Base-by-base conservation (phyloP, 2,113 vertebrate genomes). In the Phodopus roborovskii region DNA sequence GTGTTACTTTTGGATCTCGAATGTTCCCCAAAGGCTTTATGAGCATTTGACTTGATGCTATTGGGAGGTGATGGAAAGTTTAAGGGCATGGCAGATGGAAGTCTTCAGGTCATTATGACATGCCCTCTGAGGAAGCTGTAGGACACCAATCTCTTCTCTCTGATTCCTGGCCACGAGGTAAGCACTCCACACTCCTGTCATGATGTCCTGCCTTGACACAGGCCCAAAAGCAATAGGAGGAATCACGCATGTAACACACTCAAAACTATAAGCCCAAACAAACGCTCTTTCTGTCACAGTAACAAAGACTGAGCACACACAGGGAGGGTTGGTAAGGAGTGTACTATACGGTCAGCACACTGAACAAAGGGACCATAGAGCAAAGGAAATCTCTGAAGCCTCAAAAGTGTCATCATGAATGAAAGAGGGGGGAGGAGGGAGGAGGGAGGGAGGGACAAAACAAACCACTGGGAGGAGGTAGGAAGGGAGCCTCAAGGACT, bases 261-360 rank as follows among this genome's bases (percentile, higher is more conserved):
- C 20, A 50, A 62, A 94, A 30, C 74, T 28, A 19, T 13, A 62
- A 78, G 8, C 62, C 64, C 33, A 48, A 60, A 68, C 28, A 39
- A 50, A 17, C 13, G 30, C 36, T 36, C 66, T 78, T 74, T 56
- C 45, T 53, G 11, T 28, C 19, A 42, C 9, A 70, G 28, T 8
- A 42, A n/a, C 6, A 4, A 66, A 45, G 70, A 50, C 50, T 36
- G 50, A n/a, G 26, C 77, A 30, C 48, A 30, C 48, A 58, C 20
- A 60, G 42, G 71, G 36, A 89, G 36, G 58, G 78, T 66, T 6
- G 58, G 12, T 0, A 30, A 33, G 36, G 11, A 5, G 11, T 26
- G 19, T 5, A 30, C 66, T 7, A 0, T 0, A 4, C 1, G 60
- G 82, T 64, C 12, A 42, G 68, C 71, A 45, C 1, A 42, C 17